A percentile compares a stretch with the other conserved stretches of the same genome.
These are phyloP conservation scores for Scartelaos histophorus DNA, from an alignment of 2,113 vertebrate genomes.

Conservation along the genomic window DNA sequence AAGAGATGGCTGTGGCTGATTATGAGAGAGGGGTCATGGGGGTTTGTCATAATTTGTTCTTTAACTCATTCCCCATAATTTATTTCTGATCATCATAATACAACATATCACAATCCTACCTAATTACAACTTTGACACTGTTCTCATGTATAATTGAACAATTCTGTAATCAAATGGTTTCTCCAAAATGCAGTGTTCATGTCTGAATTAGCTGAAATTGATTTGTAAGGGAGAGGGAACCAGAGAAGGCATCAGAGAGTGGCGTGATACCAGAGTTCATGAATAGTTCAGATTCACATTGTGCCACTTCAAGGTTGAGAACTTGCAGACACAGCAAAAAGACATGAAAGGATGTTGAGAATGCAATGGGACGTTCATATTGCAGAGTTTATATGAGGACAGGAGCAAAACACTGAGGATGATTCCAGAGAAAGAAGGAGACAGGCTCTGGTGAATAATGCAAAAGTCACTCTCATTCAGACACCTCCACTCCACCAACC, in stretches of 20 bases:
- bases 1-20: constrained; percentile 22
- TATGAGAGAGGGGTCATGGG: constrained; percentile 40
- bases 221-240: constrained; percentile 11
- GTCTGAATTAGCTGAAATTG: constrained; percentile 6
- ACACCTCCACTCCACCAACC: constrained; percentile 43
- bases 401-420: not conserved
- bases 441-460: constrained; percentile 68
- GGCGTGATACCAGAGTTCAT: constrained; percentile 30
- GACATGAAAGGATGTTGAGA: not conserved
- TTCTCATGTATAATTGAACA: constrained; percentile 53
- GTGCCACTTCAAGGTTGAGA: constrained; percentile 44
- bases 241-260: not conserved
- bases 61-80: constrained; percentile 48
- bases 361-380: constrained; percentile 18
- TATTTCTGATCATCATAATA: constrained; percentile 45
- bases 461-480: constrained; percentile 55
- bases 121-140: constrained; percentile 44
- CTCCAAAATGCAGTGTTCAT: constrained; percentile 12
- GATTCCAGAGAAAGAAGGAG: constrained; percentile 50
- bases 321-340: constrained; percentile 16
- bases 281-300: constrained; percentile 32
- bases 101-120: constrained; percentile 35
- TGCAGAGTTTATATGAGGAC: constrained; percentile 32
- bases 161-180: constrained; percentile 39
- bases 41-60: constrained; percentile 41